Evolutionary conservation across 53 echinoderm and acorn worm genomes (phyloP).

Genomic region (Apostichopus leukothele): DNA sequence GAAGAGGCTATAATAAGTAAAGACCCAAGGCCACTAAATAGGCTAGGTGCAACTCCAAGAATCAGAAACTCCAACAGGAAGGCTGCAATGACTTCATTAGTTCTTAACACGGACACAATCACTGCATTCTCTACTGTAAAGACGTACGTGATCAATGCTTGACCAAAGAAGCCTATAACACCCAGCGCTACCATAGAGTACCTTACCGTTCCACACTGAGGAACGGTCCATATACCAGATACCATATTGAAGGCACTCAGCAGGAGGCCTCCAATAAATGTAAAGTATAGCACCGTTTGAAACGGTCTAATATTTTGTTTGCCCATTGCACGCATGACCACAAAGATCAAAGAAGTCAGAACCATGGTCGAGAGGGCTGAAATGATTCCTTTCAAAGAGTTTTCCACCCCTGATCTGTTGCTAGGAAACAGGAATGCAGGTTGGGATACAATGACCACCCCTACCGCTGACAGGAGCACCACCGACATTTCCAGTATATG

Average conservation of each 20-base stretch:
- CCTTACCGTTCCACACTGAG: constrained; percentile 9
- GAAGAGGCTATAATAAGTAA: background rate
- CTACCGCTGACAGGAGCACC: background rate
- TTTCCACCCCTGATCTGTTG: background rate
- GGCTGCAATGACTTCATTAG: constrained; percentile 16
- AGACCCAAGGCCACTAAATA: constrained; percentile 30
- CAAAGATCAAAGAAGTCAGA: background rate
- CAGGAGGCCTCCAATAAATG: background rate
- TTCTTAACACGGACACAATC: constrained; percentile 3
- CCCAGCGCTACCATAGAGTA: background rate
- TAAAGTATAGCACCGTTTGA: constrained; percentile 28
- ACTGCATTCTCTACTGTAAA: constrained; percentile 7
- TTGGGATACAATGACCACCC: constrained; percentile 5
- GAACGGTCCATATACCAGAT: background rate
- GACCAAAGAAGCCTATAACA: background rate
- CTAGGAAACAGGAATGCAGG: constrained; percentile 10
- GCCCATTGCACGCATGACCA: constrained; percentile 4
- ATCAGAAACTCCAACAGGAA: constrained; percentile 28
- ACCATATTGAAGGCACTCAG: background rate
- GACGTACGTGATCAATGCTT: constrained; percentile 16
- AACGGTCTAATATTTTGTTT: constrained; percentile 12
- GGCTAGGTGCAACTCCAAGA: constrained; percentile 20
- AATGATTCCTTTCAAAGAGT: background rate
- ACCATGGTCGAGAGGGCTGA: background rate
- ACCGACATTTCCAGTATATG: background rate